phyloP scores from a whole-genome alignment of 2,888 invertebrate genomes.

The Lasioglossum villosulum region DNA sequence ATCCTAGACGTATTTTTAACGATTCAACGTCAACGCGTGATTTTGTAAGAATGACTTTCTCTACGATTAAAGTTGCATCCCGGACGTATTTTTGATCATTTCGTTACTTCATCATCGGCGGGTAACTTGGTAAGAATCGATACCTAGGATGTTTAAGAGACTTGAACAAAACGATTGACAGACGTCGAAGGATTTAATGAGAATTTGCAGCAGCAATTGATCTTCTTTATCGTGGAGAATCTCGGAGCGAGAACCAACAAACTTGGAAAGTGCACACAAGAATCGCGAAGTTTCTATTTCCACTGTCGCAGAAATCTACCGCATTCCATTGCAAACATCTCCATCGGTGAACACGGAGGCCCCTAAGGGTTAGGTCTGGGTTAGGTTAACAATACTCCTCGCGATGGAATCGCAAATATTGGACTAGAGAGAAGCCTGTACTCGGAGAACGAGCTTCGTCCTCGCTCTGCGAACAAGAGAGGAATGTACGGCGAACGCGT shows the following conservation, averaged over 20 bases:
- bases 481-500: neutral
- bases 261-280: neutral
- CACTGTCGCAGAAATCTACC: conserved; percentile 11
- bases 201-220: neutral
- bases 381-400: conserved; percentile 56
- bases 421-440: conserved; percentile 44
- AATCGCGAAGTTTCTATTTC: neutral
- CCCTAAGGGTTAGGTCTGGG: conserved; percentile 49
- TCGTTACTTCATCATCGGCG: too few species aligned
- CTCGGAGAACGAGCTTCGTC: conserved; percentile 36
- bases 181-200: neutral
- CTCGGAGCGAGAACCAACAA: neutral
- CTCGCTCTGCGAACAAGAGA: neutral
- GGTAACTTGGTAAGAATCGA: too few species aligned
- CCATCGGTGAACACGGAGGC: neutral
- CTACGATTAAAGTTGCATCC: too few species aligned
- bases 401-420: conserved; percentile 54
- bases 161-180: neutral
- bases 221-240: neutral
- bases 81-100: too few species aligned
- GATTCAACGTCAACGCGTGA: too few species aligned
- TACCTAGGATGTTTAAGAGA: too few species aligned
- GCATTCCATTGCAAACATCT: conserved; percentile 21
- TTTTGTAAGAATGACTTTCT: too few species aligned
- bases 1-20: too few species aligned